Base-by-base conservation (phyloP, 2,797 vertebrate genomes). In the Microcaecilia unicolor region DNA sequence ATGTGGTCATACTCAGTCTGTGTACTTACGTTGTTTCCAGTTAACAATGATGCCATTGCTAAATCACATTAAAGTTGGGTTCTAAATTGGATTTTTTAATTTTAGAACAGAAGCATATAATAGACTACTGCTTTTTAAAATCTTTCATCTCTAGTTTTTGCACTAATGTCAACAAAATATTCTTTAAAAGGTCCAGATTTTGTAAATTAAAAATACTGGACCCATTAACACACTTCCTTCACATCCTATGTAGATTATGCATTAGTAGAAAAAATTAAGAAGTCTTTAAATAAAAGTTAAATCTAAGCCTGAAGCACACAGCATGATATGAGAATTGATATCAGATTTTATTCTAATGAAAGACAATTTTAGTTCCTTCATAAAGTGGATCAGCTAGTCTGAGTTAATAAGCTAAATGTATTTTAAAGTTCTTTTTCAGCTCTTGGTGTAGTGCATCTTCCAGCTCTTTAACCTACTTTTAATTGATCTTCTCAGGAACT, bases 101-200 rank as follows among this genome's bases (percentile, higher is more conserved):
- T 59, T 71, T 58, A 64, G 62, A 70, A 41, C 47, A 64, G 64
- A 57, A 10, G 4, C 19, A 26, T 61, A 54, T n/a, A 63, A 42
- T 35, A 50, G 41, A 28, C 28, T 59, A 67, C 64, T 34, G 21
- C 36, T 61, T 59, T 61, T 54, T 64, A 54, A 67, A 72, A 72
- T 72, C 67, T 72, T 65, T 55, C 55, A 71, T 72, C 67, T 45
- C 58, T 64, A 67, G 59, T 35, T 46, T 50, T 67, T 67, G 67
- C 50, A 65, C 37, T 63, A 63, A 55, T 68, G 65, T 67, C 43
- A 66, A 63, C 48, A 59, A 67, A 66, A 59, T 70, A 64, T 74
- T 74, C 64, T 72, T 27, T 56, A 63, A 67, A 64, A 61, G 41
- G 24, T 48, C 64, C 39, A 61, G 31, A 55, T 62, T 66, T 64